Percentiles rank a stretch among this genome's conserved stretches.
These are phyloP conservation scores for Lumbricus terrestris DNA, from an alignment of 2,888 invertebrate genomes.

Conservation along the genomic window DNA sequence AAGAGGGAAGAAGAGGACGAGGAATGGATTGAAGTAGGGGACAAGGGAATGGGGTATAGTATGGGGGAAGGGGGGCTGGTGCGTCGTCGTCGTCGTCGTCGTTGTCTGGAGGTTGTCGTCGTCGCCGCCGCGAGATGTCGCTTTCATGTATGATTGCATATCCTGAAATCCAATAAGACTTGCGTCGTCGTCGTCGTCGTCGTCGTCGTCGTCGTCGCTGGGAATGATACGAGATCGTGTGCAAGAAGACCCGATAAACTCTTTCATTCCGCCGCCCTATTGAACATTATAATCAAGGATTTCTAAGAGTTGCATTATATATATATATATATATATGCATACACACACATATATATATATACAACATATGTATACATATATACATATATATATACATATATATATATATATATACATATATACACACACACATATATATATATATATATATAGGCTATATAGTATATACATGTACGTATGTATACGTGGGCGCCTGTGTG, in stretches of 20 bases:
- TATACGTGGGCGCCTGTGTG: constrained; percentile 4
- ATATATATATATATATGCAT: no score
- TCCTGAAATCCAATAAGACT: constrained; percentile 3
- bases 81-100: not conserved
- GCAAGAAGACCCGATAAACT: not conserved
- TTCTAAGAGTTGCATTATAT: not conserved
- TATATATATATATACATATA: no score
- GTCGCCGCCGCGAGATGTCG: not conserved
- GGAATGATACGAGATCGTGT: not conserved
- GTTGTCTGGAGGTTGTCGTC: not conserved
- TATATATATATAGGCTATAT: not conserved
- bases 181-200: no score
- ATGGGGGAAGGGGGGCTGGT: not conserved
- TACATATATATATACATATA: not conserved
- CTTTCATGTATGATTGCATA: constrained; percentile 3
- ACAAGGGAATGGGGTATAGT: not conserved
- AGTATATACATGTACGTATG: no score
- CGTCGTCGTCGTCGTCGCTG: no score
- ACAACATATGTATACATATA: no score
- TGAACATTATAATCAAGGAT: not conserved
- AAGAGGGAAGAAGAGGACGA: not conserved
- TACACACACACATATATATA: no score
- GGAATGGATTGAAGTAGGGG: not conserved
- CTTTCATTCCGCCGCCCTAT: not conserved
- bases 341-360: not conserved